phyloP scores from a whole-genome alignment of 64 coral and sea anemone species.

The Stylophora pistillata region DNA sequence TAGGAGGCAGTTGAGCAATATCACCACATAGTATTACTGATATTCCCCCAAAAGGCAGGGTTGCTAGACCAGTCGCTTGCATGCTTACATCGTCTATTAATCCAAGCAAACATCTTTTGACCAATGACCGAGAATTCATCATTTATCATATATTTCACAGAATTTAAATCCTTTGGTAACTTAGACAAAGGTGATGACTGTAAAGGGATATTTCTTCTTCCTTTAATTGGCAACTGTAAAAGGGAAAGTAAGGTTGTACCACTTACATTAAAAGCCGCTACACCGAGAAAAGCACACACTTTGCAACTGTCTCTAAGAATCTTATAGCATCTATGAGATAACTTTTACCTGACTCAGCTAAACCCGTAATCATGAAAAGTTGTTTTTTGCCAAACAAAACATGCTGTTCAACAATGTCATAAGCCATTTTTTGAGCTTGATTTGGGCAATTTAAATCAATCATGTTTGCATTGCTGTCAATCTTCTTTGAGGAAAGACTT shows the following conservation, averaged over 20 bases:
- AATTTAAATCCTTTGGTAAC: constrained; percentile 36
- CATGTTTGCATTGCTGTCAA: too few relatives aligned
- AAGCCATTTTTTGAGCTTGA: too few relatives aligned
- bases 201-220: constrained; percentile 22
- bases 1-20: neutral
- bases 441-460: too few relatives aligned
- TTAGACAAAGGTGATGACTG: constrained; percentile 40
- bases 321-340: constrained; percentile 12
- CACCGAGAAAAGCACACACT: constrained; percentile 42
- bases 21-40: constrained; percentile 46
- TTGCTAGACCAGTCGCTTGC: constrained; percentile 56
- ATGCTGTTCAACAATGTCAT: too few relatives aligned
- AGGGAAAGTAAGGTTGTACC: constrained; percentile 68
- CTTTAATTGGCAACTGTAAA: constrained; percentile 54
- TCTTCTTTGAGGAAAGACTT: too few relatives aligned
- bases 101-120: constrained; percentile 54
- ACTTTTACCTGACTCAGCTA: constrained; percentile 53
- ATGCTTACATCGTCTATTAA: constrained; percentile 39
- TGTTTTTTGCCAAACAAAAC: too few relatives aligned
- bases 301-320: too few relatives aligned
- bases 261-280: constrained; percentile 50
- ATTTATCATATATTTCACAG: constrained; percentile 53
- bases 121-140: constrained; percentile 64
- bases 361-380: constrained; percentile 32
- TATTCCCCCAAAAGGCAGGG: constrained; percentile 53